Base-by-base conservation (phyloP, 2,888 invertebrate species). In the Tubulanus polymorphus region DNA sequence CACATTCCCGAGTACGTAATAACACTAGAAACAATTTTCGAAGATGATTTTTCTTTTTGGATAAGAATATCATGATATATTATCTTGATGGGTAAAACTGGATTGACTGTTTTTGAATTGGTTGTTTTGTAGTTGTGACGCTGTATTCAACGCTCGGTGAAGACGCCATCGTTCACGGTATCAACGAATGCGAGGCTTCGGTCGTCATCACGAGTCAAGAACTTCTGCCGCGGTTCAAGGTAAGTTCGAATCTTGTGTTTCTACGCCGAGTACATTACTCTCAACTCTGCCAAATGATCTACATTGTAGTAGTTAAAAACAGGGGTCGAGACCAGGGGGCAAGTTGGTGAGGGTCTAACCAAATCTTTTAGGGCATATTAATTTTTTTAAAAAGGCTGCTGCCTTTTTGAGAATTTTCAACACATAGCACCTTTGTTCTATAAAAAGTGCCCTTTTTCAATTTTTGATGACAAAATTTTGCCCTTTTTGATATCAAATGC, bases 71-170 rank as follows among this genome's bases (percentile, higher is more conserved):
- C n/a, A 12, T 35, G 12, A 35, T 35, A n/a, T 35, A 35, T 35
- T 20, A 5, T 6, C 5, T n/a, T 41, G 1, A 26, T n/a, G n/a
- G n/a, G n/a, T n/a, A n/a, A n/a, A n/a, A n/a, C n/a, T n/a, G n/a
- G n/a, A n/a, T n/a, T n/a, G n/a, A n/a, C n/a, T 35, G 10, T 35
- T 35, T 35, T n/a, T 35, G 35, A 35, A 12, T 10, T 35, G 35
- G n/a, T 12, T n/a, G n/a, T 47, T 49, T 70, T 73, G 56, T 83
- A 84, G 90, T 97, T 73, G 95, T 95, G 2, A 99, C 97, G 0
- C 88, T 99, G 67, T 99, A 99, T 79, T 91, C 97, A 1, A 97
- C 96, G 0, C 83, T 99, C 15, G 95, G 96, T 32, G 93, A 95
- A 74, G 96, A 97, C 6, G 97, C 95, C 1, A 90, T 99, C 60